phyloP scores from a whole-genome alignment of 2,113 vertebrate genomes.

The Protobothrops flavoviridis region DNA sequence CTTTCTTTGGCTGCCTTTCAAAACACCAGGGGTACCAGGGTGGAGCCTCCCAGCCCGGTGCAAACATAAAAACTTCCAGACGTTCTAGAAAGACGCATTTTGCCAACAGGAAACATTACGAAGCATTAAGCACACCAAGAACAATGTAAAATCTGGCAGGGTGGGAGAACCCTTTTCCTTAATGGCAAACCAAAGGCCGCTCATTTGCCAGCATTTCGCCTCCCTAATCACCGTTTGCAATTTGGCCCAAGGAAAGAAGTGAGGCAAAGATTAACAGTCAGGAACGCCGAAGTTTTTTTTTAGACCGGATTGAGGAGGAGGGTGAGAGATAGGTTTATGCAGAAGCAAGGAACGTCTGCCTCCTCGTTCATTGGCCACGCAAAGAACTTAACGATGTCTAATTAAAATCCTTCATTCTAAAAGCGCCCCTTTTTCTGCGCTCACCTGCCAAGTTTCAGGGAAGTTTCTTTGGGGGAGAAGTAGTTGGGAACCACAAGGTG shows the following conservation, averaged over 20 bases:
- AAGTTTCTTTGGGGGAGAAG: background rate
- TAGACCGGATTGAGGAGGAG: background rate
- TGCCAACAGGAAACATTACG: constrained; percentile 52
- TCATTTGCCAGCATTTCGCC: constrained; percentile 1
- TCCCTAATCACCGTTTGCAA: constrained; percentile 5
- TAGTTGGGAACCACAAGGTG: background rate
- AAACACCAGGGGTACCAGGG: constrained; percentile 23
- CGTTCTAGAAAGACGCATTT: constrained; percentile 31
- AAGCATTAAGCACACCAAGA: constrained; percentile 37
- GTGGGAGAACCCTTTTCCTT: background rate
- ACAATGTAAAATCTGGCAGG: background rate
- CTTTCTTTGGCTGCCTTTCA: constrained; percentile 49
- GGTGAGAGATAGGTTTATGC: accelerated
- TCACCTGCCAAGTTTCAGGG: background rate
- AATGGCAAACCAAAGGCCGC: constrained; percentile 3
- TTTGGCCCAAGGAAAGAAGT: constrained; percentile 11
- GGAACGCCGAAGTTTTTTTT: background rate
- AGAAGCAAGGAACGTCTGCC: accelerated
- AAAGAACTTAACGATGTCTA: background rate
- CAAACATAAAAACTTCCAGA: constrained; percentile 38
- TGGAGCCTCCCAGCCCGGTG: constrained; percentile 24
- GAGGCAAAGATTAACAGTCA: background rate
- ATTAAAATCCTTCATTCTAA: background rate
- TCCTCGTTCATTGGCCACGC: background rate
- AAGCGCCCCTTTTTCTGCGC: background rate